Conservation (phyloP, 2,113 vertebrate species). For the Dunckerocampus dactyliophorus region DNA sequence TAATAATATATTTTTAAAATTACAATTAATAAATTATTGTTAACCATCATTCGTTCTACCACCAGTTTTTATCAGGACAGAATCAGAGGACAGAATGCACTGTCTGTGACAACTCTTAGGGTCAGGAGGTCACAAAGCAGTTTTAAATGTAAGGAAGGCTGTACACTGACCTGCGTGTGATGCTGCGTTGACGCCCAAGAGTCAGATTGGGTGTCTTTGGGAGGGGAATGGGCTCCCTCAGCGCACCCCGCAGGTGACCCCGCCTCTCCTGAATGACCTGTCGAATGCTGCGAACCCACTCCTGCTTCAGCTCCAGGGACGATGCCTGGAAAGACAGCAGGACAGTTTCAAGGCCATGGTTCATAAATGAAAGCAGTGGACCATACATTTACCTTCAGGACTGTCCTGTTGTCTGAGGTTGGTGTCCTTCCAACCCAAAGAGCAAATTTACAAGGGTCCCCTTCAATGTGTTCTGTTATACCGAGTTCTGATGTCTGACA, state of each 20-base stretch:
- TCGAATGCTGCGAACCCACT: slow-evolving; percentile 97
- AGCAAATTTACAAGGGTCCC: slow-evolving; percentile 96
- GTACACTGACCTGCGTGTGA: slow-evolving; percentile 84
- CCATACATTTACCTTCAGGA: slow-evolving; percentile 81
- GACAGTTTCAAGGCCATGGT: neutral
- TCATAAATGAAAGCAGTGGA: neutral
- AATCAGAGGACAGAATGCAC: neutral
- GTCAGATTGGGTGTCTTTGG: slow-evolving; percentile 89
- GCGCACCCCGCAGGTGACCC: slow-evolving; percentile 92
- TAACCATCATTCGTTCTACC: no score
- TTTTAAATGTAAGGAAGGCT: neutral
- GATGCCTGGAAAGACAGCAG: slow-evolving; percentile 74
- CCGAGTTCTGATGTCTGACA: slow-evolving; percentile 93
- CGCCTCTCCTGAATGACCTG: slow-evolving; percentile 98
- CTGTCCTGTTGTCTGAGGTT: slow-evolving; percentile 97
- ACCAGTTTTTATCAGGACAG: no score
- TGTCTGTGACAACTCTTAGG: neutral
- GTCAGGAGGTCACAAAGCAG: neutral
- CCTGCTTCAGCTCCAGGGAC: slow-evolving; percentile 96
- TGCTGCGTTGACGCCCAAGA: slow-evolving; percentile 84
- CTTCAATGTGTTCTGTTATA: slow-evolving; percentile 96
- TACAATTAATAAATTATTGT: no score
- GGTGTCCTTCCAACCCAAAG: slow-evolving; percentile 97
- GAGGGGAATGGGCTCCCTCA: slow-evolving; percentile 94
- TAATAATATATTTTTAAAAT: no score